Conservation (phyloP, 2,888 invertebrate species). For the Spilosoma lubricipeda region DNA sequence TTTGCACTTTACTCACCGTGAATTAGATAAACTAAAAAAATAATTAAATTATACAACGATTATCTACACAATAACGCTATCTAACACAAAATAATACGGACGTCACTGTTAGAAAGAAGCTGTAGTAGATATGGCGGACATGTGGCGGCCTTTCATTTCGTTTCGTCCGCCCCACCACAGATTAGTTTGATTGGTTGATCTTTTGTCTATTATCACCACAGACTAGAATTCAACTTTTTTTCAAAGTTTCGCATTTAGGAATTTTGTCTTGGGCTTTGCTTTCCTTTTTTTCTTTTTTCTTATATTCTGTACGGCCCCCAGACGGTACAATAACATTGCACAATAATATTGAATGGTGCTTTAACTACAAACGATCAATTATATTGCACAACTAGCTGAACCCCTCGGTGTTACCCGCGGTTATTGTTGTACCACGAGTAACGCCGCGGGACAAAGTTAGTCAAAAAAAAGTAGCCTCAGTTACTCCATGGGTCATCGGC, state of each 20-base stretch:
- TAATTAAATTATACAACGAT: slow-evolving; percentile 81
- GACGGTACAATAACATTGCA: too few relatives aligned
- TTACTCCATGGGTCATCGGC: too few relatives aligned
- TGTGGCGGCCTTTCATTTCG: slow-evolving; percentile 82
- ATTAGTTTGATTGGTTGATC: slow-evolving; percentile 57
- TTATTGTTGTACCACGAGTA: too few relatives aligned
- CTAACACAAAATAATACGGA: slow-evolving; percentile 82
- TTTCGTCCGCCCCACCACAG: slow-evolving; percentile 61
- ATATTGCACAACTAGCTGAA: too few relatives aligned
- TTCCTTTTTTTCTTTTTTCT: too few relatives aligned
- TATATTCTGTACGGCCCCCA: too few relatives aligned
- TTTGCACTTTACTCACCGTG: slow-evolving; percentile 73
- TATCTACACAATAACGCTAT: slow-evolving; percentile 77
- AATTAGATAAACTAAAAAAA: slow-evolving; percentile 74
- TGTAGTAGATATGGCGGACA: slow-evolving; percentile 84
- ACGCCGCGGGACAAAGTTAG: too few relatives aligned
- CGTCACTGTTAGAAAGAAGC: slow-evolving; percentile 81
- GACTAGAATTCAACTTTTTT: slow-evolving; percentile 40
- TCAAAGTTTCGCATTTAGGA: slow-evolving; percentile 21
- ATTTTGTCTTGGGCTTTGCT: background rate
- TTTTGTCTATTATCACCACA: slow-evolving; percentile 54
- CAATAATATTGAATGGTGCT: too few relatives aligned
- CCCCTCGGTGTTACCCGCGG: too few relatives aligned
- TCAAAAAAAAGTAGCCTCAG: too few relatives aligned
- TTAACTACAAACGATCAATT: too few relatives aligned